Evolutionary conservation across 1,140 invertebrate species (phyloP).

Genomic region (Halictus rubicundus): DNA sequence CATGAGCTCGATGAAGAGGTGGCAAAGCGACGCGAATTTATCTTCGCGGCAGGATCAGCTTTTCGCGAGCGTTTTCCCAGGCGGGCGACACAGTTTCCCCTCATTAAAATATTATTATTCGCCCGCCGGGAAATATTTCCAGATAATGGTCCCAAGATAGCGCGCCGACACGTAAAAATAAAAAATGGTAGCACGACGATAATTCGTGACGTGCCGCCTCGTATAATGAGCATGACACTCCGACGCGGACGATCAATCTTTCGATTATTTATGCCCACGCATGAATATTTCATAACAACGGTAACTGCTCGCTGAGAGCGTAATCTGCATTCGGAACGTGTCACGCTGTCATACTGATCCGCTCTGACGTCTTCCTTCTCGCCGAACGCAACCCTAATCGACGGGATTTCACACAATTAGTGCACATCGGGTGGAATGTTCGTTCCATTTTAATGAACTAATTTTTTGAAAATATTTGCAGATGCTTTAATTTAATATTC

Average conservation of each 20-base stretch:
- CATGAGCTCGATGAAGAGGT: background rate
- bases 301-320: background rate
- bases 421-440: no score
- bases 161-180: background rate
- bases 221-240: conserved; percentile 27
- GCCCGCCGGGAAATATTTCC: background rate
- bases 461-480: no score
- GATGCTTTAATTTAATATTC: no score
- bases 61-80: background rate
- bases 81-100: conserved; percentile 13
- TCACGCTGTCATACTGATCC: background rate
- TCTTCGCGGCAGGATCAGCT: background rate
- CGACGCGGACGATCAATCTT: background rate
- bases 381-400: no score
- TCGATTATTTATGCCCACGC: conserved; percentile 19
- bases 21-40: background rate
- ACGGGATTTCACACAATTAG: no score
- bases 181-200: conserved; percentile 36
- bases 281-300: conserved; percentile 38
- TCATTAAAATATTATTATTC: conserved; percentile 37
- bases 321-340: background rate
- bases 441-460: no score
- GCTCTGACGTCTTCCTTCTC: no score
- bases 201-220: conserved; percentile 29
- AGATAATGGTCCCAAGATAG: background rate